Conservation (phyloP, 2,797 vertebrate species). For the Coregonus suidteri region DNA sequence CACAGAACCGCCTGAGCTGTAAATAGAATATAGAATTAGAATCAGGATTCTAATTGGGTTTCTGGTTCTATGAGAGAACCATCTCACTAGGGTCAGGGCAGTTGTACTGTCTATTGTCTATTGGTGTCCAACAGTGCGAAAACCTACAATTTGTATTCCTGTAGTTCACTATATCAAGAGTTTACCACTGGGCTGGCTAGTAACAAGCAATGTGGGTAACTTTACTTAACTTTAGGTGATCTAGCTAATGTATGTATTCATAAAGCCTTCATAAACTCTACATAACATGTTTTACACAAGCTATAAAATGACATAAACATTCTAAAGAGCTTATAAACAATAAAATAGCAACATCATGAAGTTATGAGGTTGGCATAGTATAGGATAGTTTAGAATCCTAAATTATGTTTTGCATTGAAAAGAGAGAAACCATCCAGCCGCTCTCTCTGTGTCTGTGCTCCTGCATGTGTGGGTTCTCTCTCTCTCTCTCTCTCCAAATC, state of each 20-base stretch:
- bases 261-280: background rate
- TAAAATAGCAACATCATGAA: background rate
- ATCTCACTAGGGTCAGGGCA: background rate
- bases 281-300: background rate
- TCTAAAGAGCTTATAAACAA: background rate
- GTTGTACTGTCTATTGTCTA: background rate
- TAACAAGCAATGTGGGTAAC: background rate
- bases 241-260: background rate
- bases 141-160: background rate
- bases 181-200: background rate
- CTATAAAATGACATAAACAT: background rate
- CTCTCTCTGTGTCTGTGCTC: background rate
- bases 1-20: background rate
- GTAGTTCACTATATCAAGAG: background rate
- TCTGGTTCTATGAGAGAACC: background rate
- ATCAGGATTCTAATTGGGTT: background rate
- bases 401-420: background rate
- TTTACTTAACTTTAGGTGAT: background rate
- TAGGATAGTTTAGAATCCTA: background rate
- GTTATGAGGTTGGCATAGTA: no score
- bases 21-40: background rate
- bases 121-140: background rate
- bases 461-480: background rate
- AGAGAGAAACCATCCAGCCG: background rate
- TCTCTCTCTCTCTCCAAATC: conserved; percentile 30